A percentile compares a stretch with the other conserved stretches of the same genome.
phyloP scores from a whole-genome alignment of 2,113 vertebrate genomes.

The Falco punctatus region DNA sequence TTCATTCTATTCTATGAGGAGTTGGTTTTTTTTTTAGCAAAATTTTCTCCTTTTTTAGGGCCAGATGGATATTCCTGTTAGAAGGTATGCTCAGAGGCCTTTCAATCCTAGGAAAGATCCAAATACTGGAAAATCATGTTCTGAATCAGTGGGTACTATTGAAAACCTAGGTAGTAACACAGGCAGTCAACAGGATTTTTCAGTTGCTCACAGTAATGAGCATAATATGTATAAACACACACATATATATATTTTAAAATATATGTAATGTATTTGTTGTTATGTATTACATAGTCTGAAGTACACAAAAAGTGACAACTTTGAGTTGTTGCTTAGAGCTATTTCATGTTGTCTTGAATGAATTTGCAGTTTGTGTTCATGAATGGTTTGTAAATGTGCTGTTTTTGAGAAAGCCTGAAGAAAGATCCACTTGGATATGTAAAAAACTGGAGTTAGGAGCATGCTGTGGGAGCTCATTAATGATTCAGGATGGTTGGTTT shows the following conservation, averaged over 20 bases:
- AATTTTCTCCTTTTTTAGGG: neutral
- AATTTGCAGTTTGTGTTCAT: neutral
- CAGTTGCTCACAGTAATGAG: neutral
- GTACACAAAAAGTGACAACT: neutral
- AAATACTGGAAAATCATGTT: neutral
- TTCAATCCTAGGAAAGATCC: neutral
- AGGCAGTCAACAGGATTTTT: neutral
- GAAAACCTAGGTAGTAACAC: neutral
- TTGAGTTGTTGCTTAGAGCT: neutral
- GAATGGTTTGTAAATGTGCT: neutral
- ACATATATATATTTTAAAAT: neutral
- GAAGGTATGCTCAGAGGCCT: neutral
- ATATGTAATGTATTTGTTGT: neutral
- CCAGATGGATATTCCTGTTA: neutral
- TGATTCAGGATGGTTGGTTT: conserved; percentile 86
- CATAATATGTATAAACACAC: neutral
- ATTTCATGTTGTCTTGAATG: neutral
- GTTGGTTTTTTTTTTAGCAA: neutral
- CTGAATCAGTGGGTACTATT: neutral
- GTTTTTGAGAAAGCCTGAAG: neutral
- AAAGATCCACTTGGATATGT: neutral
- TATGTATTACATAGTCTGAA: neutral
- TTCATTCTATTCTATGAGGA: neutral
- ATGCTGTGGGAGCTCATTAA: conserved; percentile 78
- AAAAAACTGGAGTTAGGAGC: conserved; percentile 14